A percentile compares a stretch with the other conserved stretches of the same genome.
Conservation (phyloP, 2,113 vertebrate genomes). For the Mastomys coucha region DNA sequence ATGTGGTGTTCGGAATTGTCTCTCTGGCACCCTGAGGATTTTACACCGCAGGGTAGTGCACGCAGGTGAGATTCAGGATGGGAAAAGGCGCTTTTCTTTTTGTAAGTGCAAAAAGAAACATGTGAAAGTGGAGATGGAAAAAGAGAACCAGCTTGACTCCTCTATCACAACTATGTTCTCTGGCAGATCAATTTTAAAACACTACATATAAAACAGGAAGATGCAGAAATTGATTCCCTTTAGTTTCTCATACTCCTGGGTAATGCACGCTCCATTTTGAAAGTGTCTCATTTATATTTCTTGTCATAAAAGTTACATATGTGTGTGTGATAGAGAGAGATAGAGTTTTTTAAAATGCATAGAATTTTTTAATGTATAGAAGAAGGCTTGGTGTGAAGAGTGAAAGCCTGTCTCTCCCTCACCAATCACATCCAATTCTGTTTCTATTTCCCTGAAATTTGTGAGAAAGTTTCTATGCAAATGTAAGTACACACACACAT, state of each 20-base stretch:
- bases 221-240: constrained; percentile 52
- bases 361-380: not conserved
- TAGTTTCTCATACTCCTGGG: not conserved
- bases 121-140: constrained; percentile 37
- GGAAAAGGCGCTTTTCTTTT: constrained; percentile 66
- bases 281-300: constrained; percentile 53
- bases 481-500: not conserved
- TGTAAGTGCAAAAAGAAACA: constrained; percentile 49
- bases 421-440: constrained; percentile 44
- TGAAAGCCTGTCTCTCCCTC: constrained; percentile 16
- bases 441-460: constrained; percentile 54
- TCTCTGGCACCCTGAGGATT: constrained; percentile 63
- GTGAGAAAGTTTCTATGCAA: constrained; percentile 51
- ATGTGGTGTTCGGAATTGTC: constrained; percentile 54
- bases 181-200: constrained; percentile 68
- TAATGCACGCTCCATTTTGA: constrained; percentile 51
- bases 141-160: constrained; percentile 53
- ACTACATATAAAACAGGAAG: constrained; percentile 52
- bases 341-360: too few species aligned
- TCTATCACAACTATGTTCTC: constrained; percentile 37
- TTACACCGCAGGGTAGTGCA: constrained; percentile 1
- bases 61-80: constrained; percentile 50
- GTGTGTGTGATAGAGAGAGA: not conserved
- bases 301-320: constrained; percentile 38
- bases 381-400: constrained; percentile 25